A percentile compares a stretch with the other conserved stretches of the same genome.
Conservation (phyloP, 2,888 invertebrate species). For the Globia sparganii region DNA sequence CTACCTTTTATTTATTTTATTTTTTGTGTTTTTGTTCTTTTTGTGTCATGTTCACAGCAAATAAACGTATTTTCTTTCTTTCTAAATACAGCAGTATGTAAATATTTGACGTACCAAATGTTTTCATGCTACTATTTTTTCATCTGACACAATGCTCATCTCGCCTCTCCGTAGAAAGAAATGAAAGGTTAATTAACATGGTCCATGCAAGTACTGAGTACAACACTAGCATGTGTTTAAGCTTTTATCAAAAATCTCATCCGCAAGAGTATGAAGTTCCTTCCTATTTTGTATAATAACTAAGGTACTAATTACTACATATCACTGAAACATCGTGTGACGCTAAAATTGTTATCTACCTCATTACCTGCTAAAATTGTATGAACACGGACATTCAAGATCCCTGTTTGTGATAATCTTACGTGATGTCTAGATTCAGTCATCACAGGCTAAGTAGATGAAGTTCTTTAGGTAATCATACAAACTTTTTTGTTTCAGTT, state of each 20-base stretch:
- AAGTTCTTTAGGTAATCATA: not conserved
- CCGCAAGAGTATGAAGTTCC: slow-evolving; percentile 35
- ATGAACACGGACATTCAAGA: slow-evolving; percentile 31
- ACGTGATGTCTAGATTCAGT: slow-evolving; percentile 11
- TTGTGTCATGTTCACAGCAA: too few relatives aligned
- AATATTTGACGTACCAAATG: not conserved
- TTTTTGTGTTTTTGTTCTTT: too few relatives aligned
- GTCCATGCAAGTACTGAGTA: not conserved
- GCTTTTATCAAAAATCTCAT: slow-evolving; percentile 56
- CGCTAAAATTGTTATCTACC: slow-evolving; percentile 35
- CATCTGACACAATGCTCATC: not conserved
- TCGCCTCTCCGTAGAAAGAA: not conserved
- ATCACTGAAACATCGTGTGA: slow-evolving; percentile 61
- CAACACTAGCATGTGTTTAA: slow-evolving; percentile 24
- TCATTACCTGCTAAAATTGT: slow-evolving; percentile 32
- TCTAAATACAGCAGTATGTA: not conserved
- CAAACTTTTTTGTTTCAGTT: not conserved
- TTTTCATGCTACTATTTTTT: not conserved
- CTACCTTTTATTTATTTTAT: too few relatives aligned
- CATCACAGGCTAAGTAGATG: not conserved
- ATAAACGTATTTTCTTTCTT: too few relatives aligned
- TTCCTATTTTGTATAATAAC: slow-evolving; percentile 48
- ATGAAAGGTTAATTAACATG: slow-evolving; percentile 3
- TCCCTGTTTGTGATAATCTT: slow-evolving; percentile 30
- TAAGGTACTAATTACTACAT: slow-evolving; percentile 28